Conservation (phyloP, 1,140 invertebrate genomes). For the Neodiprion fabricii region DNA sequence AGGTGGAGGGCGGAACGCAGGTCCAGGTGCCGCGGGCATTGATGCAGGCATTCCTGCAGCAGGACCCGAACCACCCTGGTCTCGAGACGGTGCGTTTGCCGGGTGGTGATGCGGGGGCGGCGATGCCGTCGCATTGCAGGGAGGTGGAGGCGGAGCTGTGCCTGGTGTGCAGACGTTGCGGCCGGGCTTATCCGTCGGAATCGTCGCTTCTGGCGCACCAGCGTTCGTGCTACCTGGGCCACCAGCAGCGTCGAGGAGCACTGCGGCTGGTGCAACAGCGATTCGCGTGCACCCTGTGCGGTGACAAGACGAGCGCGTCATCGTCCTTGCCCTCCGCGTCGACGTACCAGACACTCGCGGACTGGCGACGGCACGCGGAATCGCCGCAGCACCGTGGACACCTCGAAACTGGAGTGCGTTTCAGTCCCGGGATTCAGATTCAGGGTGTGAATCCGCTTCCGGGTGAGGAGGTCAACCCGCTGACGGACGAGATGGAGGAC, state of each 20-base stretch:
- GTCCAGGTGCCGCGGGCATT: conserved; percentile 70
- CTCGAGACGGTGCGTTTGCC: conserved; percentile 70
- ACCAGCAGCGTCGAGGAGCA: conserved; percentile 69
- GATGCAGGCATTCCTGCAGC: conserved; percentile 71
- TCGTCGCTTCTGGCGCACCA: conserved; percentile 78
- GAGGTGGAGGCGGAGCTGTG: conserved; percentile 80
- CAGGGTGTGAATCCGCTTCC: not conserved
- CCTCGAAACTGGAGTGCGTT: conserved; percentile 37
- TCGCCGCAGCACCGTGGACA: conserved; percentile 62
- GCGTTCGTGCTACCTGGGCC: conserved; percentile 70
- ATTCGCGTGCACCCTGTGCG: conserved; percentile 75
- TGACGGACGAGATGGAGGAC: conserved; percentile 82
- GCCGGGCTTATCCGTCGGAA: conserved; percentile 79
- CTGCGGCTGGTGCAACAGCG: conserved; percentile 72
- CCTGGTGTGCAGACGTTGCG: conserved; percentile 86
- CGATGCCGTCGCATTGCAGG: conserved; percentile 53
- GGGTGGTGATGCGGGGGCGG: conserved; percentile 56
- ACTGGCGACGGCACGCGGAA: conserved; percentile 75
- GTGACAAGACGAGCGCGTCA: conserved; percentile 44
- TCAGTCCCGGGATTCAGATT: conserved; percentile 48
- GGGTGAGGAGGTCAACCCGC: conserved; percentile 58
- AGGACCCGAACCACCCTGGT: conserved; percentile 70
- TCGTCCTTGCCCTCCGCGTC: conserved; percentile 60
- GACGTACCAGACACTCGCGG: conserved; percentile 64
- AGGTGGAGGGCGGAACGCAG: conserved; percentile 62